phyloP scores from a whole-genome alignment of 2,888 invertebrate species.

The Lochmaea capreae region DNA sequence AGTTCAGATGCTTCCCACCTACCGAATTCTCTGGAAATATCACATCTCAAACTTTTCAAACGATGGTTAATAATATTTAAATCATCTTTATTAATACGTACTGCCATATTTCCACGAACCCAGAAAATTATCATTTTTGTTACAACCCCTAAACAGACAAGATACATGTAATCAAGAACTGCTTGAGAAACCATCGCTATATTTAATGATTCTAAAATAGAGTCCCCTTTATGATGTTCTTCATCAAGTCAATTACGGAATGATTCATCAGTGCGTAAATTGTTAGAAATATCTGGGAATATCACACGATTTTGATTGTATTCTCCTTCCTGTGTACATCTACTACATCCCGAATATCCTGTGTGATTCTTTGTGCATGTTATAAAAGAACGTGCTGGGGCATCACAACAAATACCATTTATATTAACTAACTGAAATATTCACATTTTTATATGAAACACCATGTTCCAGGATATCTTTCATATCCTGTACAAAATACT shows the following conservation, averaged over 20 bases:
- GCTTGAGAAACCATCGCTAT: not conserved
- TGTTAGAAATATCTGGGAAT: slow-evolving; percentile 35
- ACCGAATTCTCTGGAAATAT: not conserved
- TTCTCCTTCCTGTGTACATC: slow-evolving; percentile 29
- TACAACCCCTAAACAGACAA: not conserved
- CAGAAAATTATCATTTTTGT: not conserved
- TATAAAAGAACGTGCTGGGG: slow-evolving; percentile 27
- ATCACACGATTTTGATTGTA: slow-evolving; percentile 8
- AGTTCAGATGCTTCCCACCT: not conserved
- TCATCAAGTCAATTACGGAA: slow-evolving; percentile 13
- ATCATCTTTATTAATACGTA: not conserved
- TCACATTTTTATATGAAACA: not conserved
- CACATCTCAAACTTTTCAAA: not conserved
- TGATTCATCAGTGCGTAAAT: slow-evolving; percentile 41
- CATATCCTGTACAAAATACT: slow-evolving; percentile 34
- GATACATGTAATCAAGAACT: slow-evolving; percentile 1
- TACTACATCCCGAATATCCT: slow-evolving; percentile 19
- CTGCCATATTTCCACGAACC: not conserved
- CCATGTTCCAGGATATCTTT: slow-evolving; percentile 10
- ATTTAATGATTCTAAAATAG: slow-evolving; percentile 31
- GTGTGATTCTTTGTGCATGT: slow-evolving; percentile 8
- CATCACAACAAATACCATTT: slow-evolving; percentile 28
- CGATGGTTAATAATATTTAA: not conserved
- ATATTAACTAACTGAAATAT: slow-evolving; percentile 25
- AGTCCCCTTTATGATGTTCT: slow-evolving; percentile 43